Conservation (phyloP, 2,888 invertebrate species). For the Pterobdella sp. region DNA sequence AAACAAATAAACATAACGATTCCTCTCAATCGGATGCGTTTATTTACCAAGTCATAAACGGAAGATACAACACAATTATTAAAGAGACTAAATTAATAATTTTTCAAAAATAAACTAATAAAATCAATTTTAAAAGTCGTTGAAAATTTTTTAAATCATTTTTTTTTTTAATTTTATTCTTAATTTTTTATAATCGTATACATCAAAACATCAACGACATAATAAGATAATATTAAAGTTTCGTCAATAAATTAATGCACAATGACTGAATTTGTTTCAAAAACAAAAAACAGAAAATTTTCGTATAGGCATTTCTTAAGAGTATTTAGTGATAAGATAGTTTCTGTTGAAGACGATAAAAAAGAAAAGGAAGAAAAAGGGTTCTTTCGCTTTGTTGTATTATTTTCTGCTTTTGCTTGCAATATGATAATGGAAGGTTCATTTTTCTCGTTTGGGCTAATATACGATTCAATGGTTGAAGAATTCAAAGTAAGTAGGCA, state of each 20-base stretch:
- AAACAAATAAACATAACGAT: constrained; percentile 3
- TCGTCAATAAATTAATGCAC: too few relatives aligned
- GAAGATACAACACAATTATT: too few relatives aligned
- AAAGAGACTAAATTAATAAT: too few relatives aligned
- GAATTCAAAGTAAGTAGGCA: constrained; percentile 34
- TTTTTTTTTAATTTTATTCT: too few relatives aligned
- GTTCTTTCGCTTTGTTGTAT: constrained; percentile 69
- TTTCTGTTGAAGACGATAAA: background rate
- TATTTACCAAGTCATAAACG: too few relatives aligned
- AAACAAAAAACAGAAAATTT: background rate
- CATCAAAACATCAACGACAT: too few relatives aligned
- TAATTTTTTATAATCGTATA: too few relatives aligned
- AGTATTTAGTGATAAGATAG: background rate
- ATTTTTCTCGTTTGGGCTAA: constrained; percentile 59
- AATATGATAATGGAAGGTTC: constrained; percentile 80
- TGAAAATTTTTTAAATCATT: too few relatives aligned
- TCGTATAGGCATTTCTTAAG: background rate
- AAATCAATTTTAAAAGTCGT: too few relatives aligned
- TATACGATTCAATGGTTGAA: constrained; percentile 71
- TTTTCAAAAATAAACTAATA: too few relatives aligned
- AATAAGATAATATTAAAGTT: too few relatives aligned
- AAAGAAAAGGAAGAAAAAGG: background rate
- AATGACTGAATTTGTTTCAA: too few relatives aligned
- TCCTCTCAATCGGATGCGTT: background rate
- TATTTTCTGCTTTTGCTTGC: constrained; percentile 85